A percentile compares a stretch with the other conserved stretches of the same genome.
phyloP scores from a whole-genome alignment of 2,113 vertebrate species.

The Dolichotis patagonum region DNA sequence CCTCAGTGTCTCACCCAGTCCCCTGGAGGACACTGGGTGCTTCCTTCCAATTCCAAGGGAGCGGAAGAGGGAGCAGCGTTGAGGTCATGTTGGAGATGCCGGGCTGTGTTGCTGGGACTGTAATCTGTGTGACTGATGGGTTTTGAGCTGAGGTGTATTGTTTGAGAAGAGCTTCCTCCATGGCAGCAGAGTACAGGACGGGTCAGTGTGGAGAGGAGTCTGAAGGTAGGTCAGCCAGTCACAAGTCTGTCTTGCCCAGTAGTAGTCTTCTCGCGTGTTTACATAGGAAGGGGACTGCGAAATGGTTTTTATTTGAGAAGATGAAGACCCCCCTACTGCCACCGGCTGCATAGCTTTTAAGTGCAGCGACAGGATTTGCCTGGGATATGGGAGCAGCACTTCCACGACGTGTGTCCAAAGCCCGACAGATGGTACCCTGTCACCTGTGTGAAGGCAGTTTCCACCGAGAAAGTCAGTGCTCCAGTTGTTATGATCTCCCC shows the following conservation, averaged over 20 bases:
- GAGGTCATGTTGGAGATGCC: not conserved
- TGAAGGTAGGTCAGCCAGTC: fast-evolving
- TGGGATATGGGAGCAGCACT: not conserved
- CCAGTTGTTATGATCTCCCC: not conserved
- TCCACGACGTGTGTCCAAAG: not conserved
- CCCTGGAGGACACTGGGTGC: not conserved
- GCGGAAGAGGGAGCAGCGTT: not conserved
- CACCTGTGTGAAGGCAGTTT: constrained; percentile 34
- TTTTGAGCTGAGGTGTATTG: not conserved
- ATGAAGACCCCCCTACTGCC: not conserved
- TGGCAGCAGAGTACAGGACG: no score
- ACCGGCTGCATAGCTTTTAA: not conserved
- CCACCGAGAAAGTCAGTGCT: not conserved
- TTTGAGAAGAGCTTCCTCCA: not conserved
- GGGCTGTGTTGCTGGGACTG: not conserved
- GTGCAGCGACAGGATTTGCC: not conserved
- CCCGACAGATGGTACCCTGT: constrained; percentile 35
- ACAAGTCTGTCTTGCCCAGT: not conserved
- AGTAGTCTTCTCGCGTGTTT: not conserved
- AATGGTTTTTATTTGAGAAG: not conserved
- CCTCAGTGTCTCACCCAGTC: not conserved
- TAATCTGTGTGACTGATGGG: fast-evolving
- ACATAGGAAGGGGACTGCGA: not conserved
- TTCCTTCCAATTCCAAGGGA: not conserved
- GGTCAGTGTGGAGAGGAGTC: not conserved